These are phyloP conservation scores for Hyposoter didymator DNA, from an alignment of 2,888 invertebrate species.

Conservation along the genomic window DNA sequence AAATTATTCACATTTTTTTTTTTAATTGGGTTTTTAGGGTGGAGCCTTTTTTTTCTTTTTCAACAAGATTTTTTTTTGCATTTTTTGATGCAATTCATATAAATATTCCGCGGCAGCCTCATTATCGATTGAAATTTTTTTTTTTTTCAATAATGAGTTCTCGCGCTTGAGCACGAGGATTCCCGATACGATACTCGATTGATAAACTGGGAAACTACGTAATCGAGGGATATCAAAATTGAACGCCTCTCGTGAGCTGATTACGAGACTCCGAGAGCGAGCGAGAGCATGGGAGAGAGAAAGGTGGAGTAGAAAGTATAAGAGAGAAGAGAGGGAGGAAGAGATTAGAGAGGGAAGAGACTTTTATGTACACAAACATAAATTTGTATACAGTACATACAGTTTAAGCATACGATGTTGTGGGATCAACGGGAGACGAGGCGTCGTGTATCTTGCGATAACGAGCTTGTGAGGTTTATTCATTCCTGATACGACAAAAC, in stretches of 20 bases:
- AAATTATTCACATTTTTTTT: not conserved
- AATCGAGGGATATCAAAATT: slow-evolving; percentile 16
- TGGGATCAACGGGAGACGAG: slow-evolving; percentile 27
- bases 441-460: slow-evolving; percentile 51
- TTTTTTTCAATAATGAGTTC: slow-evolving; percentile 9
- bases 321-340: slow-evolving; percentile 8
- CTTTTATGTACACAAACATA: not conserved
- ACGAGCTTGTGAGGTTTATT: slow-evolving; percentile 42
- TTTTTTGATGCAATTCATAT: not conserved
- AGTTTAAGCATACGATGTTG: slow-evolving; percentile 26
- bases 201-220: slow-evolving; percentile 22
- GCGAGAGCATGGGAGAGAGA: not conserved
- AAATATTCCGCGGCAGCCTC: slow-evolving; percentile 15
- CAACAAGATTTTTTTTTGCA: not conserved
- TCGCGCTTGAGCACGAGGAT: slow-evolving; percentile 12
- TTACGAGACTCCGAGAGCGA: not conserved
- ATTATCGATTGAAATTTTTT: slow-evolving; percentile 41
- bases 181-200: slow-evolving; percentile 2
- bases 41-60: not conserved
- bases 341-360: slow-evolving; percentile 19
- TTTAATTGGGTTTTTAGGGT: not conserved
- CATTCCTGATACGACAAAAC: slow-evolving; percentile 45
- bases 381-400: slow-evolving; percentile 27
- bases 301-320: not conserved
- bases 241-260: not conserved